Percentiles rank a stretch among this genome's conserved stretches.
phyloP scores from a whole-genome alignment of 2,113 vertebrate species.

The Prochilodus magdalenae region DNA sequence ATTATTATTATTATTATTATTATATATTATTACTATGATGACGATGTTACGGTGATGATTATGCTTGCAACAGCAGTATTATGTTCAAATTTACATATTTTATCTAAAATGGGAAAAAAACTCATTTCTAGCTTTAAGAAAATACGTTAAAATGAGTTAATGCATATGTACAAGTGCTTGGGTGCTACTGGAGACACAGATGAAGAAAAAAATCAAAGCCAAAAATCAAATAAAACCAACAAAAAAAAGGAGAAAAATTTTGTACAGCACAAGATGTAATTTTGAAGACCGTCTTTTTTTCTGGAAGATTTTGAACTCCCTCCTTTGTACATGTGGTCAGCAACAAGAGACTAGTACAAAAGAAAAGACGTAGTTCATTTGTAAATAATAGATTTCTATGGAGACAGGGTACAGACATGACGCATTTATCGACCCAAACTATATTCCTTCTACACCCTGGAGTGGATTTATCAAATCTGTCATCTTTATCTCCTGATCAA shows the following conservation, averaged over 20 bases:
- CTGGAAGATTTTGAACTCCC: conserved; percentile 58
- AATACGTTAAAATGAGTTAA: conserved; percentile 44
- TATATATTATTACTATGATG: conserved; percentile 52
- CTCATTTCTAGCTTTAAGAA: conserved; percentile 62
- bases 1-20: conserved; percentile 56
- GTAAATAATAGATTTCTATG: conserved; percentile 64
- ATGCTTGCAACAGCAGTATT: conserved; percentile 54
- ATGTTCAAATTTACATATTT: conserved; percentile 61
- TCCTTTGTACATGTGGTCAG: conserved; percentile 61
- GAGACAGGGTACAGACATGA: conserved; percentile 66
- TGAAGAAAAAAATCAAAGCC: conserved; percentile 39
- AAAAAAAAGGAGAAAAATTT: conserved; percentile 54
- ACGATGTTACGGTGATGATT: conserved; percentile 55
- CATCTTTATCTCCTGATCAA: conserved; percentile 40
- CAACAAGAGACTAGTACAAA: conserved; percentile 48
- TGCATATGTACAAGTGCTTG: conserved; percentile 61
- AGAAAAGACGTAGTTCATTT: conserved; percentile 46
- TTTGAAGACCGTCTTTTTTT: conserved; percentile 65
- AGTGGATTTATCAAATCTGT: conserved; percentile 22
- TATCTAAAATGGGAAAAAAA: conserved; percentile 54
- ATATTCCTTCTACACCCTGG: conserved; percentile 26
- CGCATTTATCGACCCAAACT: conserved; percentile 41
- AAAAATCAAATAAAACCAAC: conserved; percentile 52
- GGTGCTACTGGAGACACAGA: conserved; percentile 64
- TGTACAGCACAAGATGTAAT: conserved; percentile 64